A percentile compares a stretch with the other conserved stretches of the same genome.
These are phyloP conservation scores for Nerophis lumbriciformis DNA, from an alignment of 2,113 vertebrate species.

Conservation along the genomic window DNA sequence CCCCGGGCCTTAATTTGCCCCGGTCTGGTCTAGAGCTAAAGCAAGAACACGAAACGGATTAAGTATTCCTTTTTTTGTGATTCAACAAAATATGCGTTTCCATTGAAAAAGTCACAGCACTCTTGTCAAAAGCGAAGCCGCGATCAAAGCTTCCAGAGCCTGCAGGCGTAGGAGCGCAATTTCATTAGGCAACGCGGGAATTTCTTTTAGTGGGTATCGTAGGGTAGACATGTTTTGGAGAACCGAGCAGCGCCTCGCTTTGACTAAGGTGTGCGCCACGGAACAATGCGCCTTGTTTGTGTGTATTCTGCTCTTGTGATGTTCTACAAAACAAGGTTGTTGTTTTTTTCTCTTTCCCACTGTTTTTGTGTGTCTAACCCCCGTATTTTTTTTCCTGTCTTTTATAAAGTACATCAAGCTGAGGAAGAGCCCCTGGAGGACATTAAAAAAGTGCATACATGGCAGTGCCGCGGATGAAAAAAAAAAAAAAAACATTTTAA, in stretches of 20 bases:
- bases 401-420: slow-evolving; percentile 14
- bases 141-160: slow-evolving; percentile 18
- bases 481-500: background rate
- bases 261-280: background rate
- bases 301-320: background rate
- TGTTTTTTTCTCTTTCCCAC: background rate
- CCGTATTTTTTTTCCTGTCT: background rate
- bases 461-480: slow-evolving; percentile 1
- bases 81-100: too few relatives aligned
- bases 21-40: too few relatives aligned
- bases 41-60: too few relatives aligned
- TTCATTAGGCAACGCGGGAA: slow-evolving; percentile 12
- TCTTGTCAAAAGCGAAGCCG: slow-evolving; percentile 12
- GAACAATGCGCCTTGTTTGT: background rate
- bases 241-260: background rate
- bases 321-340: background rate
- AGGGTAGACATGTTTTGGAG: background rate
- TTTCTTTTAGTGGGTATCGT: slow-evolving; percentile 12
- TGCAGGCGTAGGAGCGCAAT: background rate
- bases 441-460: slow-evolving; percentile 26
- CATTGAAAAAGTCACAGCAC: background rate
- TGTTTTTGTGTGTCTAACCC: background rate
- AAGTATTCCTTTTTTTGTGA: background rate
- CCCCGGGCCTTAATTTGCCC: too few relatives aligned
- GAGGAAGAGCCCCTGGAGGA: slow-evolving; percentile 26